Conservation (phyloP, 2,888 invertebrate species). For the Dusona sp. region DNA sequence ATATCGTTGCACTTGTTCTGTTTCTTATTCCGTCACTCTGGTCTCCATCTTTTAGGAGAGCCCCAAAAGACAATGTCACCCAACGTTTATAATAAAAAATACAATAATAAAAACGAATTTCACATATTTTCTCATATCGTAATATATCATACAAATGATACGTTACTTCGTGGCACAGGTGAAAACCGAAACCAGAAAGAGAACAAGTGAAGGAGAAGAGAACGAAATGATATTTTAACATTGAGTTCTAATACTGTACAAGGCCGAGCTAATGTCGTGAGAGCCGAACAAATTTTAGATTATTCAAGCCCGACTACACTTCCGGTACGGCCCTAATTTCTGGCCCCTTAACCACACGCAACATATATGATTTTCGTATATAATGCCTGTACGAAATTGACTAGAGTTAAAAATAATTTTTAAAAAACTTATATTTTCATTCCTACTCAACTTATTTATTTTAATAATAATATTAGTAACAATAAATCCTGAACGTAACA, state of each 20-base stretch:
- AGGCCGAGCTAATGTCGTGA: constrained; percentile 51
- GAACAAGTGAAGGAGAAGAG: not conserved
- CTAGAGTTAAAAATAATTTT: not conserved
- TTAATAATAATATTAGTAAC: not conserved
- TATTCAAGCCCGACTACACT: constrained; percentile 46
- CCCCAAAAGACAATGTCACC: not conserved
- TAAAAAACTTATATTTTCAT: not conserved
- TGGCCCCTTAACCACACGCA: constrained; percentile 52
- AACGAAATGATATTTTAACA: constrained; percentile 14
- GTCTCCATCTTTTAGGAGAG: constrained; percentile 22
- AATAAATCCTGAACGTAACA: not conserved
- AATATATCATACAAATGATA: not conserved
- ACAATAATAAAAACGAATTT: not conserved
- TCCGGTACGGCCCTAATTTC: constrained; percentile 62
- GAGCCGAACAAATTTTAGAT: constrained; percentile 53
- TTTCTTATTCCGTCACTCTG: constrained; percentile 3
- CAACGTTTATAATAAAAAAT: not conserved
- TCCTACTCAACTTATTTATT: not conserved
- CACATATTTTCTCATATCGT: not conserved
- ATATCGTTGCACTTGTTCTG: constrained; percentile 24
- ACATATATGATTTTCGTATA: constrained; percentile 41
- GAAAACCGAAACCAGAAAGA: constrained; percentile 38
- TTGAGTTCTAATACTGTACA: constrained; percentile 21
- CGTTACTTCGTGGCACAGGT: constrained; percentile 19
- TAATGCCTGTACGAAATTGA: not conserved